Base-by-base conservation (phyloP, 2,797 vertebrate species). In the Oreonectes daqikongensis region DNA sequence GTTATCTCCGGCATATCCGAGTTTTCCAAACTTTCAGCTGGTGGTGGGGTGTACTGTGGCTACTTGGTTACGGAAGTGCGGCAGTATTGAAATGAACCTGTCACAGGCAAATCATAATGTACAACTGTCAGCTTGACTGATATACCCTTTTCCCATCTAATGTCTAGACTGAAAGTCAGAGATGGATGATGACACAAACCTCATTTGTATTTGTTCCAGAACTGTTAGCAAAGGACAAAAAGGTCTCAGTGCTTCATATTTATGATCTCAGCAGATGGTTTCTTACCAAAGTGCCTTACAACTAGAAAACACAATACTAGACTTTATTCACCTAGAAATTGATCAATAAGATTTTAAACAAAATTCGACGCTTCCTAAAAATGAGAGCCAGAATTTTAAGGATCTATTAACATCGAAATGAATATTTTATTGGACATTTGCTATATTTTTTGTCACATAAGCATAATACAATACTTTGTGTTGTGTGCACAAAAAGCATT, bases 171-270 rank as follows among this genome's bases (percentile, higher is more conserved):
- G 82, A 85, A 88, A 86, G 78, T 84, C 84, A 50, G 78, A 70
- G 85, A 86, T 6, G 85, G 86, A 86, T 82, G 84, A 85, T 69
- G 80, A 79, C 86, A 85, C 87, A 88, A 85, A 88, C 82, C 86
- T 85, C 86, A 90, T 90, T 86, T 86, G 84, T 84, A 82, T 70
- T 80, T 86, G 59, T 85, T 68, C 71, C 82, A 83, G 77, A 84
- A 82, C 17, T 69, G 64, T 84, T 86, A 81, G 80, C 78, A 83
- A 76, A 80, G 81, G 66, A 78, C 75, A 80, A 85, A 71, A 50
- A 12, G 48, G 2, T 63, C 26, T 24, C 26, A 6, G 57, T 30
- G 38, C 66, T 38, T 44, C 40, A 65, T 40, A 52, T 66, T 65
- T 24, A 52, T 15, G 15, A 44, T 57, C 52, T 64, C 44, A 63